Evolutionary conservation across 2,797 vertebrate genomes (phyloP).

Genomic region (Lithobates sylvaticus): DNA sequence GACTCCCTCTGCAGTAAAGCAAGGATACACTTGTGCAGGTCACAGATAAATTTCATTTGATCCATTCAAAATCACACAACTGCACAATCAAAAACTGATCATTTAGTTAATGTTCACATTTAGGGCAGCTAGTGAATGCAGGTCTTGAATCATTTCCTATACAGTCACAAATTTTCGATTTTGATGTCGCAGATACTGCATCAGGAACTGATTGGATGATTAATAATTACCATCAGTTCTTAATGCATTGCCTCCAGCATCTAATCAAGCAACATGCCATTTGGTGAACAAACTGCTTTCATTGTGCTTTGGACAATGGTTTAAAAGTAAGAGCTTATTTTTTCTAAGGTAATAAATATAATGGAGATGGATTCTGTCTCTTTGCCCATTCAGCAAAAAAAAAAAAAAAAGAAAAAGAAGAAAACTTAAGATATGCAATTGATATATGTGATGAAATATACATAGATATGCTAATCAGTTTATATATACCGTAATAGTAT

Average conservation of each 20-base stretch:
- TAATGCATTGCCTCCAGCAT: conserved; percentile 99
- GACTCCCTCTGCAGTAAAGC: too few relatives aligned
- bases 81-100: too few relatives aligned
- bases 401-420: background rate
- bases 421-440: background rate
- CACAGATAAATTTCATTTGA: too few relatives aligned
- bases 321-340: background rate
- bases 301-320: background rate
- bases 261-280: conserved; percentile 77
- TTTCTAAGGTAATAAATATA: background rate
- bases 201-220: conserved; percentile 99
- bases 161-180: conserved; percentile 67
- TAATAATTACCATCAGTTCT: conserved; percentile 89
- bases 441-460: background rate
- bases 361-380: background rate
- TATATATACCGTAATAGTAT: background rate
- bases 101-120: too few relatives aligned
- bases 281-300: background rate
- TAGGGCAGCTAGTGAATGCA: too few relatives aligned
- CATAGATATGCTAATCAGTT: background rate
- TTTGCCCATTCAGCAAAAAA: background rate
- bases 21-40: too few relatives aligned
- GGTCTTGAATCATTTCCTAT: background rate
- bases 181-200: conserved; percentile 99
- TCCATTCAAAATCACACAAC: too few relatives aligned